A percentile compares a stretch with the other conserved stretches of the same genome.
Conservation (phyloP, 2,888 invertebrate species). For the Drosophila ustulata region DNA sequence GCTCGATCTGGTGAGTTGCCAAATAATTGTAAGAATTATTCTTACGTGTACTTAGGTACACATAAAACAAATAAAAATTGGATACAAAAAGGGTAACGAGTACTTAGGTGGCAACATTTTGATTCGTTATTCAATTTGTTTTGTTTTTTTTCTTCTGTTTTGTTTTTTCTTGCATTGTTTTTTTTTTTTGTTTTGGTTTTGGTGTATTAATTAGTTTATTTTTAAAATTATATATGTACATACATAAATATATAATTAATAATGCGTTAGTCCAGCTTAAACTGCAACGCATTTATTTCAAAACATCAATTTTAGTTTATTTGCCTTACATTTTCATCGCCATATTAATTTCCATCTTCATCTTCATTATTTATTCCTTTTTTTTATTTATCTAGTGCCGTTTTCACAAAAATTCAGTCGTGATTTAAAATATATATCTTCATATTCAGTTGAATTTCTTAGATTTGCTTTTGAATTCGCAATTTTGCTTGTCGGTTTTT, state of each 20-base stretch:
- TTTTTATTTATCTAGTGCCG: constrained; percentile 59
- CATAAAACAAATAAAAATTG: constrained; percentile 70
- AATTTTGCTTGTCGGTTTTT: constrained; percentile 18
- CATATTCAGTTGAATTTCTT: constrained; percentile 23
- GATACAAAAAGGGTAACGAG: constrained; percentile 68
- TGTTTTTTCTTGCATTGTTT: constrained; percentile 16
- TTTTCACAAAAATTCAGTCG: constrained; percentile 78
- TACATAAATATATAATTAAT: constrained; percentile 42
- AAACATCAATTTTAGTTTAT: constrained; percentile 15
- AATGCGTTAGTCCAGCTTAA: constrained; percentile 41
- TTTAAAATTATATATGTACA: constrained; percentile 71
- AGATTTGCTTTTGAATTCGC: constrained; percentile 21
- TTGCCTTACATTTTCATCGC: constrained; percentile 4
- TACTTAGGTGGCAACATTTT: constrained; percentile 69
- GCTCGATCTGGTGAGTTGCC: constrained; percentile 10
- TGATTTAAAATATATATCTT: constrained; percentile 67
- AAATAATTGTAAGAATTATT: constrained; percentile 40
- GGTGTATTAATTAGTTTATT: constrained; percentile 65
- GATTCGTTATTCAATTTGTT: constrained; percentile 37
- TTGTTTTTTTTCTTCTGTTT: background rate
- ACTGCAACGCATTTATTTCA: constrained; percentile 30
- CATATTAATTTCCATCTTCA: background rate
- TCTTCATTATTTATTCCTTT: background rate
- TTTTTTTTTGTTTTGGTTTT: constrained; percentile 26
- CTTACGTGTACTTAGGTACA: constrained; percentile 34